Evolutionary conservation across 2,888 invertebrate genomes (phyloP).

Genomic region (Gisinianus flammeolus): DNA sequence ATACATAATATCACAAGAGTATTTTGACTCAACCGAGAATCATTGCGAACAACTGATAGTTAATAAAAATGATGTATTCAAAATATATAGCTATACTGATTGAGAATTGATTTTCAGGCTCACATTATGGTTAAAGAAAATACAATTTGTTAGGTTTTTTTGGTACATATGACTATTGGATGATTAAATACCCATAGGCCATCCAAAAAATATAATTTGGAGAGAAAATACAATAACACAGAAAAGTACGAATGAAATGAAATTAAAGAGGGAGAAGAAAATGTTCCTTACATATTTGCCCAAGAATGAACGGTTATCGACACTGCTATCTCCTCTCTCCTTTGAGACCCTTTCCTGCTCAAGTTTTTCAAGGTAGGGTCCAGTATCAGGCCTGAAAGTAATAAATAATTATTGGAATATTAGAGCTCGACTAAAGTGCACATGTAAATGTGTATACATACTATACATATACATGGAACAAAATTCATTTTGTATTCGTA

Average conservation of each 20-base stretch:
- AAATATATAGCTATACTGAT: neutral
- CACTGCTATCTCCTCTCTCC: constrained; percentile 87
- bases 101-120: neutral
- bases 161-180: too few species aligned
- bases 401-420: too few species aligned
- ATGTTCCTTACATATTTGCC: constrained; percentile 90
- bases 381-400: constrained; percentile 83
- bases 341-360: constrained; percentile 89
- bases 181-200: constrained; percentile 7
- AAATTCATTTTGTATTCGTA: constrained; percentile 6
- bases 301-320: constrained; percentile 94
- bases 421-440: too few species aligned
- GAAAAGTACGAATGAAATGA: constrained; percentile 50
- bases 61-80: too few species aligned
- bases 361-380: constrained; percentile 89
- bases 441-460: too few species aligned
- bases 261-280: constrained; percentile 47
- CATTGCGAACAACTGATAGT: too few species aligned
- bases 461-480: constrained; percentile 34
- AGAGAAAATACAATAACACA: constrained; percentile 50
- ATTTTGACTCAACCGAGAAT: too few species aligned
- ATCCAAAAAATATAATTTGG: constrained; percentile 40
- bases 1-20: too few species aligned
- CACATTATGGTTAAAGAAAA: too few species aligned
- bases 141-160: too few species aligned